A percentile compares a stretch with the other conserved stretches of the same genome.
phyloP scores from a whole-genome alignment of 2,113 vertebrate genomes.

The Lycaon pictus region DNA sequence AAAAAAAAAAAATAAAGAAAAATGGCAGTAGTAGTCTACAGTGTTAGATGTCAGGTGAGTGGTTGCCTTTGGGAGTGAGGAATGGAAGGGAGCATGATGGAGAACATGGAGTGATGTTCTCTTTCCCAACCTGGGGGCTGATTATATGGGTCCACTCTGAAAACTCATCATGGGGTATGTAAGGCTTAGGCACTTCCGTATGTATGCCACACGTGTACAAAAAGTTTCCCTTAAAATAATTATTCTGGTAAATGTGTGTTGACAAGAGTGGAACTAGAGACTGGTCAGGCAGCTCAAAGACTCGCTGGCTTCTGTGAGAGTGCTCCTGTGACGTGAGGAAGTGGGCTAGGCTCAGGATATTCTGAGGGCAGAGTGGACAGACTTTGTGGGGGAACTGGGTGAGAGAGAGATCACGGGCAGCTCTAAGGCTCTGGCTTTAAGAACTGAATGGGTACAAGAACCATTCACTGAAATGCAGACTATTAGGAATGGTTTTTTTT shows the following conservation, averaged over 20 bases:
- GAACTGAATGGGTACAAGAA: background rate
- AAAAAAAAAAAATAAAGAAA: no score
- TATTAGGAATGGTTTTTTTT: background rate
- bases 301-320: rapidly evolving
- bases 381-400: background rate
- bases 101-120: background rate
- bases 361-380: background rate
- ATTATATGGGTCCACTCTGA: background rate
- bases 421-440: no score
- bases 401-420: background rate
- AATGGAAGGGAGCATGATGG: background rate
- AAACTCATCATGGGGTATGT: background rate
- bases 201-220: rapidly evolving
- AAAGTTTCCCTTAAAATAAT: background rate
- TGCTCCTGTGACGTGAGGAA: background rate
- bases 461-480: background rate
- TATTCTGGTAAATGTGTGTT: background rate
- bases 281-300: background rate
- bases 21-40: background rate
- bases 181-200: rapidly evolving
- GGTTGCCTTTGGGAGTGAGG: background rate
- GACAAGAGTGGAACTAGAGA: background rate
- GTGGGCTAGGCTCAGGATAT: background rate
- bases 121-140: background rate
- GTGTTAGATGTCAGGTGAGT: no score